Evolutionary conservation across 2,113 vertebrate genomes (phyloP).

Genomic region (Lethenteron camtschaticum): DNA sequence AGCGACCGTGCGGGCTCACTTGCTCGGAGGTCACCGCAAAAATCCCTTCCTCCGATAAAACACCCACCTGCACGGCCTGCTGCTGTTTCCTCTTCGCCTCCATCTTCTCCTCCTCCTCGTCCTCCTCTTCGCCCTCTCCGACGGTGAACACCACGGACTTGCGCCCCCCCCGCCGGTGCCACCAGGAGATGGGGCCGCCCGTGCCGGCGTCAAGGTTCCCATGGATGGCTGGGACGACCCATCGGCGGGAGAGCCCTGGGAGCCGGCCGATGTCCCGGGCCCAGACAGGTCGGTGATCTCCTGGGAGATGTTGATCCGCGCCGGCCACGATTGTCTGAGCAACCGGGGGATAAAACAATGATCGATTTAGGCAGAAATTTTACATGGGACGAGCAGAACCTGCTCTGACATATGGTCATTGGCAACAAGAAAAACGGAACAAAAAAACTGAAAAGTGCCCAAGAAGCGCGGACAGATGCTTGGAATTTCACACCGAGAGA

Average conservation of each 20-base stretch:
- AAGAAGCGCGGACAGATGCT: too few relatives aligned
- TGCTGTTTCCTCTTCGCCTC: conserved; percentile 14
- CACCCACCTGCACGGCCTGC: too few relatives aligned
- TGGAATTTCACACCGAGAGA: too few relatives aligned
- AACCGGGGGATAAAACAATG: conserved; percentile 6
- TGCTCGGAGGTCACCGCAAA: too few relatives aligned
- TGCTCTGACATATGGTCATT: too few relatives aligned
- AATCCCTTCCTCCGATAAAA: too few relatives aligned
- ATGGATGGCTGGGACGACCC: neutral
- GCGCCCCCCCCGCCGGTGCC: neutral
- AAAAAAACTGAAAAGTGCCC: too few relatives aligned
- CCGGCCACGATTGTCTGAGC: conserved; percentile 76
- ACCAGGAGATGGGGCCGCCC: too few relatives aligned
- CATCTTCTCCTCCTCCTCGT: conserved; percentile 35
- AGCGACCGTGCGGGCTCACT: too few relatives aligned
- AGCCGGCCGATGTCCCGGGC: conserved; percentile 3
- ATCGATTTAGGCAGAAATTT: neutral
- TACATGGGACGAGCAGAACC: too few relatives aligned
- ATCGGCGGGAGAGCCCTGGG: neutral
- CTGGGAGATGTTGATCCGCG: conserved; percentile 69
- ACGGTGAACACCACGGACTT: conserved; percentile 41
- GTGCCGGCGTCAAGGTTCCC: neutral
- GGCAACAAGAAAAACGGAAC: too few relatives aligned
- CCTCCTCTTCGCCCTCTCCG: conserved; percentile 82
- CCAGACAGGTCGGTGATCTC: conserved; percentile 56